A percentile compares a stretch with the other conserved stretches of the same genome.
Conservation (phyloP, 1,140 invertebrate species). For the Platorchestia sp. region DNA sequence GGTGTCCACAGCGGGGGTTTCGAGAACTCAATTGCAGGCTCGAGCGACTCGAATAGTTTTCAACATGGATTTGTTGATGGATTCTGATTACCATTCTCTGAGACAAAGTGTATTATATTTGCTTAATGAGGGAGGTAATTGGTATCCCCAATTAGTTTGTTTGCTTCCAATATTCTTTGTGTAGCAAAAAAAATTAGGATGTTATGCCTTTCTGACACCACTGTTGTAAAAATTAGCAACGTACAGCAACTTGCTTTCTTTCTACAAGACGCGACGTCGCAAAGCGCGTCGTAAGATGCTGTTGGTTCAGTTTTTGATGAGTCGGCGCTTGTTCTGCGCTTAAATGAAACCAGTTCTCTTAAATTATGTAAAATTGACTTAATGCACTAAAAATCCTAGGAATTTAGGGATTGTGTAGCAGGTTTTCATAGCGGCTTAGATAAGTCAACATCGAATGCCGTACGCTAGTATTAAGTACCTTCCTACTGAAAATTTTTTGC, state of each 20-base stretch:
- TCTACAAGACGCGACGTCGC: too few species aligned
- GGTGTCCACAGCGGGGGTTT: too few species aligned
- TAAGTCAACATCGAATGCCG: background rate
- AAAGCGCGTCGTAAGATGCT: background rate
- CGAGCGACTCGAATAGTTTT: too few species aligned
- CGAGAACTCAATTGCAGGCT: too few species aligned
- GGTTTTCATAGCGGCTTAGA: too few species aligned
- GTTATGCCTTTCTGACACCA: too few species aligned
- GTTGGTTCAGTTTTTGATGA: background rate
- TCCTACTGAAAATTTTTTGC: background rate
- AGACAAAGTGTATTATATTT: too few species aligned
- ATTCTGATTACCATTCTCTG: background rate
- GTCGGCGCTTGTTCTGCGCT: background rate
- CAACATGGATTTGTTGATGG: background rate
- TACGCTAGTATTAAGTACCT: background rate
- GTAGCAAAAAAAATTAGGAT: too few species aligned
- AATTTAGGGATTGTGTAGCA: background rate
- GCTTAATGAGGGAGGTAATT: too few species aligned
- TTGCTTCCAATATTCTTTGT: background rate
- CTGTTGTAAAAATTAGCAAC: too few species aligned
- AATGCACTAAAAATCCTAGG: background rate
- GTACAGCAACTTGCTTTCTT: too few species aligned
- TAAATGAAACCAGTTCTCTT: background rate
- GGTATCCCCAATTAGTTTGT: background rate
- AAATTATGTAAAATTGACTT: background rate